A percentile compares a stretch with the other conserved stretches of the same genome.
Evolutionary conservation across 1,140 invertebrate species (phyloP).

Genomic region (Drosophila kohkoa): DNA sequence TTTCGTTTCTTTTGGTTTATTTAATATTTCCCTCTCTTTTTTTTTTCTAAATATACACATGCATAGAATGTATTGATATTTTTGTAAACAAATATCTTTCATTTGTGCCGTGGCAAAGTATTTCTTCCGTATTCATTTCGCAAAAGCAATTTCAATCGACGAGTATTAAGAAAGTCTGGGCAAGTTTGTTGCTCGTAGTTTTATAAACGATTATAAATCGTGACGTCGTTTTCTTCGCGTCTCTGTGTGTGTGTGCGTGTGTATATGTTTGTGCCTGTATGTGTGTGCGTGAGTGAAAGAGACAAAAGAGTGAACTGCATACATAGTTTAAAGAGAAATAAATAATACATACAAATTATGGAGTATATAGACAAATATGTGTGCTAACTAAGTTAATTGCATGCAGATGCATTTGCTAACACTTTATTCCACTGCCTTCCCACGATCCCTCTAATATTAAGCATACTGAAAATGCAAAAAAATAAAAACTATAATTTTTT

Average conservation of each 20-base stretch:
- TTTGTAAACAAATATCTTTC: conserved; percentile 43
- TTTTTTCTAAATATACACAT: conserved; percentile 47
- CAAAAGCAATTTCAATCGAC: conserved; percentile 3
- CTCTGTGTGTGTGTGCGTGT: background rate
- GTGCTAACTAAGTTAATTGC: conserved; percentile 48
- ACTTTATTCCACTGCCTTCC: conserved; percentile 27
- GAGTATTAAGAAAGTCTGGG: conserved; percentile 36
- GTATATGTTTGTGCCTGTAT: conserved; percentile 11
- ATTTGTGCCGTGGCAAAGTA: conserved; percentile 36
- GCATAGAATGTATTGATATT: conserved; percentile 49
- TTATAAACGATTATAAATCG: conserved; percentile 40
- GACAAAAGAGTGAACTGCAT: conserved; percentile 45
- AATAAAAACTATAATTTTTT: conserved; percentile 37
- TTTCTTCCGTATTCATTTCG: conserved; percentile 22
- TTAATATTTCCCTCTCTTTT: background rate
- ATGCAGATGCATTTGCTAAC: conserved; percentile 27
- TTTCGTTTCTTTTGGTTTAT: conserved; percentile 14
- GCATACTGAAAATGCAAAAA: conserved; percentile 1
- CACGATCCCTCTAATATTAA: conserved; percentile 24
- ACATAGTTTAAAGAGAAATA: conserved; percentile 38
- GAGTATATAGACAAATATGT: conserved; percentile 39
- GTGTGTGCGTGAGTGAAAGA: conserved; percentile 20
- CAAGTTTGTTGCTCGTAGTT: conserved; percentile 18
- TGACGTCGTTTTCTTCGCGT: conserved; percentile 7
- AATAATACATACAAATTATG: conserved; percentile 17